Percentiles rank a stretch among this genome's conserved stretches.
phyloP scores from a whole-genome alignment of 92 coral and sea anemone genomes.

The Epizoanthus rinbou region DNA sequence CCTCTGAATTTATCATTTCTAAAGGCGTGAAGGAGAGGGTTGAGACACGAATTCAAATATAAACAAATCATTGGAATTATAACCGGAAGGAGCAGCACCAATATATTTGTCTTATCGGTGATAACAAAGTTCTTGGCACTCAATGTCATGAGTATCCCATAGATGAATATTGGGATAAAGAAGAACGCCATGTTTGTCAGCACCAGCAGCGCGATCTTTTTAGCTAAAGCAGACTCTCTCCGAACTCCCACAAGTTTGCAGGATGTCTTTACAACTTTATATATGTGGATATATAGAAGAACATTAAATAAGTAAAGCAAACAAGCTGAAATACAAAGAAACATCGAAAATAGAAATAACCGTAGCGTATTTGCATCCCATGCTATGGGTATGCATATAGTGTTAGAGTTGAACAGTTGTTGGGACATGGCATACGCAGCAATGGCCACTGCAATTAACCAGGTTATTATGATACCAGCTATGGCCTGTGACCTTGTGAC shows the following conservation, averaged over 20 bases:
- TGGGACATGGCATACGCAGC: neutral
- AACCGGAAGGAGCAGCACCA: constrained; percentile 16
- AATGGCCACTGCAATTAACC: neutral
- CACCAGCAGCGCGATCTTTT: constrained; percentile 16
- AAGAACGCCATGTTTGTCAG: constrained; percentile 36
- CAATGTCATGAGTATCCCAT: constrained; percentile 2
- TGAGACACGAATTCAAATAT: constrained; percentile 15
- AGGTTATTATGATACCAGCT: neutral
- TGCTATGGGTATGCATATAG: constrained; percentile 27
- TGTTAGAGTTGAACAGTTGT: constrained; percentile 14
- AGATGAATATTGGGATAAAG: neutral
- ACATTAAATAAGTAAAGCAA: constrained; percentile 14
- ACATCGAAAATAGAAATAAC: constrained; percentile 18
- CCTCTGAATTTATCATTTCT: constrained; percentile 24
- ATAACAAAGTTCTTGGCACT: neutral
- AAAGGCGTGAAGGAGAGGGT: constrained; percentile 35
- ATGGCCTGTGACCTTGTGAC: constrained; percentile 1
- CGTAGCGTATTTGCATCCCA: neutral
- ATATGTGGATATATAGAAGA: constrained; percentile 20
- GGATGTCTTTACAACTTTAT: constrained; percentile 25
- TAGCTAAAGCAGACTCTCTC: constrained; percentile 25
- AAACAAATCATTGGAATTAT: constrained; percentile 28
- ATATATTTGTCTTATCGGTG: neutral
- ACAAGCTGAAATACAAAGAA: constrained; percentile 3
- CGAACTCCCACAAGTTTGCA: constrained; percentile 11